Base-by-base conservation (phyloP, 2,888 invertebrate species). In the Rhingia campestris region DNA sequence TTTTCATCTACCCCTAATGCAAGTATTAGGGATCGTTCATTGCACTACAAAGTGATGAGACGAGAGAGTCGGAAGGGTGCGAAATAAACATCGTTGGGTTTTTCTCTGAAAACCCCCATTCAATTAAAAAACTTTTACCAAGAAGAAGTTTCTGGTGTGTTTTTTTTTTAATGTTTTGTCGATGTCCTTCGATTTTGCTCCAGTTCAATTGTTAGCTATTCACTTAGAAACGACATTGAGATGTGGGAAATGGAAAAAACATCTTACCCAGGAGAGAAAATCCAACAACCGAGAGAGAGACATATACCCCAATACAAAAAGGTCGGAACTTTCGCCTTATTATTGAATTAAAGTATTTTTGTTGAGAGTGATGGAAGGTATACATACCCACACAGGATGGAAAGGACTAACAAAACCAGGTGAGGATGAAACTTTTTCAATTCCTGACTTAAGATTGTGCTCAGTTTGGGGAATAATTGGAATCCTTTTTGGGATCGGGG, bases 261-360 rank as follows among this genome's bases (percentile, higher is more conserved):
- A 35, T 69, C 53, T 45, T 22, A 14, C 32, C 30, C 47, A 32
- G 10, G 3, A 22, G 58, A 37, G 41, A 43, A 6, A 37, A 9
- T 7, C 6, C 0, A 2, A 37, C 0, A 37, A 4, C 45, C 12
- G 39, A 32, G 39, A 37, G 41, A 30, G n/a, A 9, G 37, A 12
- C 10, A 10, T 4, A 49, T 6, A 49, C 7, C 14, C 14, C 22
- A 9, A n/a, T 12, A 35, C 6, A 0, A 37, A 22, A 59, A 56
- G 51, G 35, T 51, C 33, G 6, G 22, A 58, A 72, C 51, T 72
- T 79, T 43, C 37, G 66, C 51, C 43, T 64, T 72, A 45, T 79
- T 72, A 79, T 72, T 79, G 79, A 72, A 79, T 79, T 72, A 72
- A 79, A 79, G 66, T 72, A 72, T 79, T 79, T 49, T 53, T 56